Conservation (phyloP, 1,140 invertebrate species). For the Drosophila rhopaloa region DNA sequence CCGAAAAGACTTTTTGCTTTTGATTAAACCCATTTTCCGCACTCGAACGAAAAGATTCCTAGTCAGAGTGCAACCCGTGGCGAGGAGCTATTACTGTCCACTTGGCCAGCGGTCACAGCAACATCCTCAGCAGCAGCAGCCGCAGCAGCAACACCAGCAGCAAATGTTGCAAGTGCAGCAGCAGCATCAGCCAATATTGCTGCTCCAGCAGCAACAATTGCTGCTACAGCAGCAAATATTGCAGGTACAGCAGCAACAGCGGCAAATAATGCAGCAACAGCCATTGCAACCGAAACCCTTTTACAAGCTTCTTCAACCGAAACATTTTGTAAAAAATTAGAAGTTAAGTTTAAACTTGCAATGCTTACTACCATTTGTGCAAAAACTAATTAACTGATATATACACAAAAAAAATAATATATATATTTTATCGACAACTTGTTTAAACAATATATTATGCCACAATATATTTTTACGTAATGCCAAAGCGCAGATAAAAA, state of each 20-base stretch:
- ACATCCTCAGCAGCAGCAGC: conserved; percentile 21
- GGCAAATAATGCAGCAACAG: conserved; percentile 18
- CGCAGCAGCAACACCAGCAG: conserved; percentile 13
- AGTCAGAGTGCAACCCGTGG: conserved; percentile 49
- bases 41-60: conserved; percentile 52
- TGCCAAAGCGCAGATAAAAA: conserved; percentile 18
- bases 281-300: conserved; percentile 26
- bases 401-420: conserved; percentile 21
- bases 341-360: conserved; percentile 57
- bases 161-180: conserved; percentile 10
- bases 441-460: conserved; percentile 52
- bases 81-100: conserved; percentile 63
- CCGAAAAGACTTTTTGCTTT: conserved; percentile 21
- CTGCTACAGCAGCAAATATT: not conserved
- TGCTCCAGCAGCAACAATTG: conserved; percentile 9
- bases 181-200: conserved; percentile 24
- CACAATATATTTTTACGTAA: conserved; percentile 76
- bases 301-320: conserved; percentile 57
- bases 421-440: conserved; percentile 66
- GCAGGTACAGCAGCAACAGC: conserved; percentile 24
- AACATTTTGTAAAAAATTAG: conserved; percentile 62
- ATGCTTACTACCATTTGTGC: conserved; percentile 63
- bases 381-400: conserved; percentile 45
- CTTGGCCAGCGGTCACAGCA: conserved; percentile 19
- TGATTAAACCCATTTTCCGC: conserved; percentile 38